Evolutionary conservation across 2,888 invertebrate species (phyloP).

Genomic region (Cantharis rufa): DNA sequence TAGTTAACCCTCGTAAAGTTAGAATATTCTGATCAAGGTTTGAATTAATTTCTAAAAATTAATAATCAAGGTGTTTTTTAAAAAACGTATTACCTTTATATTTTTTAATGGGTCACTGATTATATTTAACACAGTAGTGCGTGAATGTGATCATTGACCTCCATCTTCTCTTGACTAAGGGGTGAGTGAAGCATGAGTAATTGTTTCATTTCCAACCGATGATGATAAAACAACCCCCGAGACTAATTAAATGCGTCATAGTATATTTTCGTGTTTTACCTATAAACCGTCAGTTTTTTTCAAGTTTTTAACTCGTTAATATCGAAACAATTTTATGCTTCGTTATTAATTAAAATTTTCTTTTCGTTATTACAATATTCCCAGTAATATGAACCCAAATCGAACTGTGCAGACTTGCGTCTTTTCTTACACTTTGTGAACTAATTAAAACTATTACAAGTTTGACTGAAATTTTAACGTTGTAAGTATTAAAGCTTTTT

Average conservation of each 20-base stretch:
- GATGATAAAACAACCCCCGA: slow-evolving; percentile 25
- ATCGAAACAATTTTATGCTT: not conserved
- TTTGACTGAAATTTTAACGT: not conserved
- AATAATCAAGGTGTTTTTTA: not conserved
- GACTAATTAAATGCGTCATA: slow-evolving; percentile 28
- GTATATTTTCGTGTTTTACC: slow-evolving; percentile 19
- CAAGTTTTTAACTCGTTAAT: slow-evolving; percentile 7
- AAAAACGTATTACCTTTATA: not conserved
- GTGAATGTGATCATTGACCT: slow-evolving; percentile 24
- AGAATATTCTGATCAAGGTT: not conserved
- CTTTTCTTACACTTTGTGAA: not conserved
- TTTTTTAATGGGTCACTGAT: slow-evolving; percentile 13
- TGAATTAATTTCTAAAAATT: not conserved
- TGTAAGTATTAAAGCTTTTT: not conserved
- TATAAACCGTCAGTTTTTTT: slow-evolving; percentile 17
- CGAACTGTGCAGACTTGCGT: not conserved
- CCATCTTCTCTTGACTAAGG: slow-evolving; percentile 8
- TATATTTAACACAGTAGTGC: slow-evolving; percentile 16
- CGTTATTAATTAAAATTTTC: not conserved
- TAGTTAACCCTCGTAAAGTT: not conserved
- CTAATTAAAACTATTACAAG: not conserved
- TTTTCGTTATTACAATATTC: not conserved
- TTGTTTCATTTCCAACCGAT: slow-evolving; percentile 25
- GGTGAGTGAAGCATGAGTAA: slow-evolving; percentile 27
- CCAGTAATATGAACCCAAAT: not conserved